Conservation (phyloP, 2,113 vertebrate species). For the Mesembrinibis cayennensis region DNA sequence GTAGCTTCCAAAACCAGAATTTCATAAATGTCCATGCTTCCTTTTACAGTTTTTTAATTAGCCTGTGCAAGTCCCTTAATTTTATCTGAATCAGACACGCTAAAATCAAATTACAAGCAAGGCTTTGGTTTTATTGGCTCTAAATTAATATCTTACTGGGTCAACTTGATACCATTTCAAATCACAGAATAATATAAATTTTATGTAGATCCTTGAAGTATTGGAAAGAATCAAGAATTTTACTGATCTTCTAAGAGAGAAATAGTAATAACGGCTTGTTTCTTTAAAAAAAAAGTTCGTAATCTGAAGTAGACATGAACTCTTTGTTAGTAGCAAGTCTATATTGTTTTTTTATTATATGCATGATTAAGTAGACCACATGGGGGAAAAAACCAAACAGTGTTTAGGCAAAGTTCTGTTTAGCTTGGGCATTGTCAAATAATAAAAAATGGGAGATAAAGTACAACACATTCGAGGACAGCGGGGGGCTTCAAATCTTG, state of each 20-base stretch:
- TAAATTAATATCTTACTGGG: neutral
- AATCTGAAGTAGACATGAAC: neutral
- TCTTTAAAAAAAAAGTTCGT: neutral
- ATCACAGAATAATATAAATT: neutral
- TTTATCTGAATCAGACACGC: neutral
- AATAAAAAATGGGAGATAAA: neutral
- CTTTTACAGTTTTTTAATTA: conserved; percentile 15
- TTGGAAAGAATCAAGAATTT: neutral
- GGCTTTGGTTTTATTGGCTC: neutral
- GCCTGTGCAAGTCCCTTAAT: neutral
- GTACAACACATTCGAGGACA: neutral
- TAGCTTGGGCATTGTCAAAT: neutral
- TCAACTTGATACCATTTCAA: neutral
- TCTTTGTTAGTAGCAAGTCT: neutral
- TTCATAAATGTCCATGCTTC: neutral
- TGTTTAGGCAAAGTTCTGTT: neutral
- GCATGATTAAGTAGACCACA: neutral
- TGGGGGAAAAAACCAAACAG: neutral
- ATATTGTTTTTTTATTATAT: neutral
- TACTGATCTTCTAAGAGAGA: neutral
- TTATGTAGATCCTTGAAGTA: neutral
- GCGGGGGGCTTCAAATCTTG: neutral
- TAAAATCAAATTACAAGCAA: neutral
- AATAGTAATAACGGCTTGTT: neutral
- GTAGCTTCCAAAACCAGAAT: neutral